Conservation (phyloP, 2,888 invertebrate species). For the Sphaeridia pumilis region DNA sequence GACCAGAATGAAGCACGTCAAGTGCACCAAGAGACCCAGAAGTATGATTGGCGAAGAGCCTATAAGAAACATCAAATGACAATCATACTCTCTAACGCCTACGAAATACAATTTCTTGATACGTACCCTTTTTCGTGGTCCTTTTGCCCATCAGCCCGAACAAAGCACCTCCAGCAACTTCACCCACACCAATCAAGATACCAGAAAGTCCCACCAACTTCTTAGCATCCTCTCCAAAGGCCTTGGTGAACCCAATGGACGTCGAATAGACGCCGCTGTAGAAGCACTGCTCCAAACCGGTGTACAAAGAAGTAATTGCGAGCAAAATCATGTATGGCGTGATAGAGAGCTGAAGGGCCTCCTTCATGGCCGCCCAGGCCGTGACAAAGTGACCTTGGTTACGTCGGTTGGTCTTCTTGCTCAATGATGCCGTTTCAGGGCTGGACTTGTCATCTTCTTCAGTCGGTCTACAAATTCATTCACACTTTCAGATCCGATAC, state of each 20-base stretch:
- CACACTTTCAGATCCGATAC: neutral
- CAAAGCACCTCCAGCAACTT: constrained; percentile 72
- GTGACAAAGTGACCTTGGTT: constrained; percentile 2
- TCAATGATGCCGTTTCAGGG: constrained; percentile 10
- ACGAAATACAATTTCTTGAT: neutral
- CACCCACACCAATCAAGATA: constrained; percentile 86
- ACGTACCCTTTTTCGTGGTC: constrained; percentile 48
- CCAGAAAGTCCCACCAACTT: constrained; percentile 84
- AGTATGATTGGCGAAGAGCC: constrained; percentile 75
- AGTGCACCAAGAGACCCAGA: constrained; percentile 70
- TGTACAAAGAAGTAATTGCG: constrained; percentile 8
- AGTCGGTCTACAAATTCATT: neutral
- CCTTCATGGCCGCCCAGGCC: constrained; percentile 55
- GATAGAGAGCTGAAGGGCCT: constrained; percentile 62
- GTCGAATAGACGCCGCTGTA: constrained; percentile 13
- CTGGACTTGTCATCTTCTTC: constrained; percentile 14
- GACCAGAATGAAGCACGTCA: constrained; percentile 66
- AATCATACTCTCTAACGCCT: neutral
- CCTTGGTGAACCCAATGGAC: constrained; percentile 50
- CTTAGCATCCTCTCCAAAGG: constrained; percentile 65
- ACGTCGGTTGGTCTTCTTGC: constrained; percentile 6
- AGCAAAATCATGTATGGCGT: constrained; percentile 61
- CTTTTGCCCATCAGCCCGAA: constrained; percentile 84
- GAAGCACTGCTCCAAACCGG: constrained; percentile 12
- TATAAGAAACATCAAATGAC: constrained; percentile 8